Conservation (phyloP, 2,113 vertebrate species). For the Stigmatopora argus region DNA sequence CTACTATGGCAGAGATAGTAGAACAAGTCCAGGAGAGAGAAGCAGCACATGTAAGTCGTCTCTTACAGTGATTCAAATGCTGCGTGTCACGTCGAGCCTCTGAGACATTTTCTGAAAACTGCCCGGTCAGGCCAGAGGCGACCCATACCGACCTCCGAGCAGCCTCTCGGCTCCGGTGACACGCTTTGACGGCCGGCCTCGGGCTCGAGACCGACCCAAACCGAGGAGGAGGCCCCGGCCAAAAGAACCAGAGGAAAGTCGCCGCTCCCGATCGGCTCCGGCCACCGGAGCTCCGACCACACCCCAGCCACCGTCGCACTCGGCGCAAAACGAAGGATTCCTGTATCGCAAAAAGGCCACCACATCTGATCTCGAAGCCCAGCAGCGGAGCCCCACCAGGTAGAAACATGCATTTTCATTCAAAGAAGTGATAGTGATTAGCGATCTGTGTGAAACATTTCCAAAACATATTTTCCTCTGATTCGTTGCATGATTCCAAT, state of each 20-base stretch:
- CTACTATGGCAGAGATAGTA: constrained; percentile 88
- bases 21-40: constrained; percentile 91
- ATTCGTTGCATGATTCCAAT: not conserved
- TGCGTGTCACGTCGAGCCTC: not conserved
- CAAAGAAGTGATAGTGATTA: not conserved
- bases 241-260: constrained; percentile 79
- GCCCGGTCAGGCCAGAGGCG: constrained; percentile 62
- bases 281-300: constrained; percentile 77
- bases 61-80: not conserved
- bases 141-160: constrained; percentile 73
- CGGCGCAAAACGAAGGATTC: constrained; percentile 82
- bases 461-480: not conserved
- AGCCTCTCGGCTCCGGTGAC: constrained; percentile 81
- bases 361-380: constrained; percentile 76
- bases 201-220: constrained; percentile 85
- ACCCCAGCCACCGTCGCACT: constrained; percentile 79
- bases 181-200: constrained; percentile 80
- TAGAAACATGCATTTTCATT: constrained; percentile 26
- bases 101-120: not conserved
- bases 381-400: constrained; percentile 87
- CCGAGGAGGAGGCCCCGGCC: constrained; percentile 85
- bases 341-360: constrained; percentile 82
- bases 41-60: constrained; percentile 63
- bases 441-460: not conserved
- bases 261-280: constrained; percentile 84